Base-by-base conservation (phyloP, 2,888 invertebrate species). In the Operophtera brumata region DNA sequence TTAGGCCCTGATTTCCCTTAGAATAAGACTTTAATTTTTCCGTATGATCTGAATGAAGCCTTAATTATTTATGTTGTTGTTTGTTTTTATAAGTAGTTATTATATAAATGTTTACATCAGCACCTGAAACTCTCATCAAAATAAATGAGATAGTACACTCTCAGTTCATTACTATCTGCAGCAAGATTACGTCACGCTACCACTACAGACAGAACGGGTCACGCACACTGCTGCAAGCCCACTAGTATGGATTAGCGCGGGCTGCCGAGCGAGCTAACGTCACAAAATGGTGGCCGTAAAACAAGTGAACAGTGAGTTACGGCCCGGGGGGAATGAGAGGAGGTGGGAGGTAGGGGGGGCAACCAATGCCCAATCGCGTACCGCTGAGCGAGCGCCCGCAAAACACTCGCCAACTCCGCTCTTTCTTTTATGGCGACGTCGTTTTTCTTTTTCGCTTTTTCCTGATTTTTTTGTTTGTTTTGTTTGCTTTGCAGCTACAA, bases 271-370 rank as follows among this genome's bases (percentile, higher is more conserved):
- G 77, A 75, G 83, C 84, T 82, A 86, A 86, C 89, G 90, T 89
- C 89, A 90, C 89, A 90, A 90, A 86, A 90, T 90, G 89, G 89
- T 89, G 82, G 87, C 88, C 85, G 82, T 90, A 89, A 89, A 89
- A 84, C 90, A 88, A 90, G 89, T 87, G 89, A 90, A 90, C 83
- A 87, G 90, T 88, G 90, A 89, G 90, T 90, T 87, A 90, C 85
- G 81, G 85, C 77, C 80, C 77, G 78, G 66, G 67, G 69, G 62
- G 70, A 67, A 72, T 71, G 72, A 62, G 60, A 69, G 67, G 69
- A 66, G 67, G 68, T 68, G 69, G 67, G 69, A 65, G 68, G 69
- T 65, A 63, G 67, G 69, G 71, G 71, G 70, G 70, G 66, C 64
- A 54, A 61, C 65, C 46, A 66, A 69, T 78, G 75, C 74, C 90